Percentiles rank a stretch among this genome's conserved stretches.
Evolutionary conservation across 2,888 invertebrate species (phyloP).

Genomic region (Auanema freiburgensis): DNA sequence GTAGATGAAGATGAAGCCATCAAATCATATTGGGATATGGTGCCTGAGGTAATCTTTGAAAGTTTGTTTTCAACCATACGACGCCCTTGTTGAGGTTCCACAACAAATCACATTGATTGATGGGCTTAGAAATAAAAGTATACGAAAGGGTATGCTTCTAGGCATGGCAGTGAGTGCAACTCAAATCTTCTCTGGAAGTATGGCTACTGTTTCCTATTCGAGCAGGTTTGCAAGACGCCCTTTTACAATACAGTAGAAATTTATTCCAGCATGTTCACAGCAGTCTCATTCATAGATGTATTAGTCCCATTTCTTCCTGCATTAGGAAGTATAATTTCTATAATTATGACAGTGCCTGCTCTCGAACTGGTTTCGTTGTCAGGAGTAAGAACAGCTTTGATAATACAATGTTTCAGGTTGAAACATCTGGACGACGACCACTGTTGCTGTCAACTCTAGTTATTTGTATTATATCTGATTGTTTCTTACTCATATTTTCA

Average conservation of each 20-base stretch:
- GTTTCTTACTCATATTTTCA: slow-evolving; percentile 47
- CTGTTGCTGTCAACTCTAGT: slow-evolving; percentile 51
- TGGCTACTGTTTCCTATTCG: slow-evolving; percentile 57
- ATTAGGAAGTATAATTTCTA: slow-evolving; percentile 51
- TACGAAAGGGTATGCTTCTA: slow-evolving; percentile 44
- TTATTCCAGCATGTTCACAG: slow-evolving; percentile 52
- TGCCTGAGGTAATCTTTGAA: slow-evolving; percentile 34
- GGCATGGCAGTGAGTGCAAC: slow-evolving; percentile 56
- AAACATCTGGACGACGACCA: slow-evolving; percentile 51
- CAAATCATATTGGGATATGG: slow-evolving; percentile 48
- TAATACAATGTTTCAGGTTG: slow-evolving; percentile 32
- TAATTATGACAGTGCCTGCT: slow-evolving; percentile 56
- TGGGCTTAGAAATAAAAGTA: slow-evolving; percentile 30
- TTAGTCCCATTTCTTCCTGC: slow-evolving; percentile 55
- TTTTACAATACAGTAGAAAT: slow-evolving; percentile 1
- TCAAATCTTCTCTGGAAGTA: slow-evolving; percentile 55
- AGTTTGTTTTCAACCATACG: background rate
- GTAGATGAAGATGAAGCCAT: slow-evolving; percentile 50
- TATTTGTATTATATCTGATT: slow-evolving; percentile 49
- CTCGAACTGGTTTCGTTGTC: slow-evolving; percentile 41
- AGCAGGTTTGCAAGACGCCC: slow-evolving; percentile 34
- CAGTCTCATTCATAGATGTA: slow-evolving; percentile 49
- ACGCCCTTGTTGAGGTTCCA: slow-evolving; percentile 29
- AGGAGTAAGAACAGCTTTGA: background rate
- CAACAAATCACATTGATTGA: slow-evolving; percentile 38